phyloP scores from a whole-genome alignment of 2,113 vertebrate species.

The Bettongia penicillata region DNA sequence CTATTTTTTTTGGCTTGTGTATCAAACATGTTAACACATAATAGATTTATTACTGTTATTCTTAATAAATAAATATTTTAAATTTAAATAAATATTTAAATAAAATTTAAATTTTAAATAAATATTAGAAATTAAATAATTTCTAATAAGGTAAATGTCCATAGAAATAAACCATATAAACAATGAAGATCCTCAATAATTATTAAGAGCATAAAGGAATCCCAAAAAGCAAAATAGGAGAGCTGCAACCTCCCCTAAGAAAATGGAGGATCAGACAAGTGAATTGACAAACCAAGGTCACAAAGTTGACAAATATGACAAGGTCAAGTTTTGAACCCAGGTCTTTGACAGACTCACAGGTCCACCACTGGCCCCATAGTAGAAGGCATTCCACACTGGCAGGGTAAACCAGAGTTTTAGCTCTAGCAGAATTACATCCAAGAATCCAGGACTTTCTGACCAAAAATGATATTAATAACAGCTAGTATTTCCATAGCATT shows the following conservation, averaged over 20 bases:
- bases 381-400: background rate
- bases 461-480: background rate
- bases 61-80: too few species aligned
- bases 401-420: background rate
- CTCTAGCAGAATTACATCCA: background rate
- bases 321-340: background rate
- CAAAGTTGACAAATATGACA: background rate
- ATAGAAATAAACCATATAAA: too few species aligned
- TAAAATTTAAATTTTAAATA: too few species aligned
- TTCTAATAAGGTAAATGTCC: too few species aligned
- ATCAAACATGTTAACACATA: too few species aligned
- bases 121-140: too few species aligned
- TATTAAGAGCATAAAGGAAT: background rate
- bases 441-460: background rate
- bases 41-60: too few species aligned
- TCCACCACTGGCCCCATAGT: background rate
- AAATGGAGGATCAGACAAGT: background rate
- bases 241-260: background rate
- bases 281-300: background rate
- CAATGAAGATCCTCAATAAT: background rate
- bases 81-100: too few species aligned
- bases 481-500: background rate
- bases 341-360: background rate
- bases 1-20: too few species aligned
- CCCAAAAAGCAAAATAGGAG: background rate